phyloP scores from a whole-genome alignment of 2,797 vertebrate genomes.

The Myotis findleyi region DNA sequence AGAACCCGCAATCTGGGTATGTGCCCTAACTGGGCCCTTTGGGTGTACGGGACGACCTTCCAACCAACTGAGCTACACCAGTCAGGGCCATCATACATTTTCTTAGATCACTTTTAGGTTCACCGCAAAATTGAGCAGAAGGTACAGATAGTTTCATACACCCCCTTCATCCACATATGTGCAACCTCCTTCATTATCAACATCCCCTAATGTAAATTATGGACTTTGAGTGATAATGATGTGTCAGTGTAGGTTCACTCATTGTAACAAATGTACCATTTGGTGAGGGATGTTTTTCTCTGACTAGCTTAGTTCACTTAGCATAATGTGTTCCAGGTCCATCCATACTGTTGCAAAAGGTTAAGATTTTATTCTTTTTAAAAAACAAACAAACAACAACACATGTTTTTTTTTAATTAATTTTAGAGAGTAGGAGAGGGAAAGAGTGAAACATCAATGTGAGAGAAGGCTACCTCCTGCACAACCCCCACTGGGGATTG shows the following conservation, averaged over 20 bases:
- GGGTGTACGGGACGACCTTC: not conserved
- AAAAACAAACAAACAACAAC: too few relatives aligned
- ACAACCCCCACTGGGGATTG: too few relatives aligned
- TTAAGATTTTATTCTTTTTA: not conserved
- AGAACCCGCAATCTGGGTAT: not conserved
- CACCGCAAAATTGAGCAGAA: not conserved
- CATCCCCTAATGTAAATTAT: too few relatives aligned
- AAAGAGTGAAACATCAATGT: too few relatives aligned
- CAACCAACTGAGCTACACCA: not conserved
- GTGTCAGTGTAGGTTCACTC: too few relatives aligned
- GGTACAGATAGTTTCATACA: not conserved
- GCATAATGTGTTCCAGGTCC: not conserved
- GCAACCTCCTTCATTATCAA: not conserved
- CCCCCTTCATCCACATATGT: too few relatives aligned
- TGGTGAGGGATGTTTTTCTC: not conserved
- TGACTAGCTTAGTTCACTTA: not conserved
- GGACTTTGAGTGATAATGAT: too few relatives aligned
- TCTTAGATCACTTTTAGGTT: not conserved
- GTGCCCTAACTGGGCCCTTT: too few relatives aligned
- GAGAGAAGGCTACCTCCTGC: too few relatives aligned
- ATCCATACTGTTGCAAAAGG: not conserved
- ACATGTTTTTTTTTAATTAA: too few relatives aligned
- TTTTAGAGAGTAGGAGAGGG: too few relatives aligned
- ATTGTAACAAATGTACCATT: too few relatives aligned
- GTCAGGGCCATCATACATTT: not conserved